Conservation (phyloP, 2,888 invertebrate species). For the Nomada ruficornis region DNA sequence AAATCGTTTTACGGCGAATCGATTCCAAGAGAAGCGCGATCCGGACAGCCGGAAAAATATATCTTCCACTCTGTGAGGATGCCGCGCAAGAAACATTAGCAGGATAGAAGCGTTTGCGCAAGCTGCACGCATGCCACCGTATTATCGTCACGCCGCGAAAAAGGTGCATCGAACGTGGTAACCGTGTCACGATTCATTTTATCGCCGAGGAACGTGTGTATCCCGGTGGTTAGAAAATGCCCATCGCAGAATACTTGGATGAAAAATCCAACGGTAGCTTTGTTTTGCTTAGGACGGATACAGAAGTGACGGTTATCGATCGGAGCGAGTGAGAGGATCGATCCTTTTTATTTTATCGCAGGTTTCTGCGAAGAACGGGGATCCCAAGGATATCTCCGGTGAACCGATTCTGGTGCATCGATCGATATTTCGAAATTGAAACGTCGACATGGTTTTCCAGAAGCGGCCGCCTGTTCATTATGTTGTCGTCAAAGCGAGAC, state of each 20-base stretch:
- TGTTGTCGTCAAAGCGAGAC: constrained; percentile 63
- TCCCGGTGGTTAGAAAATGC: constrained; percentile 26
- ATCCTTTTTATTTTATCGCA: neutral
- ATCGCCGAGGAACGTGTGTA: constrained; percentile 7
- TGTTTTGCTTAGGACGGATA: neutral
- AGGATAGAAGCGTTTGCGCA: constrained; percentile 28
- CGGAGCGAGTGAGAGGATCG: constrained; percentile 22
- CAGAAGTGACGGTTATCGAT: no score
- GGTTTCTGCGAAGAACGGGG: neutral
- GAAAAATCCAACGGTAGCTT: neutral
- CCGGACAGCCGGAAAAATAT: constrained; percentile 51
- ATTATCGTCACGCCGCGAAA: constrained; percentile 52
- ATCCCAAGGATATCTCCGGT: constrained; percentile 21
- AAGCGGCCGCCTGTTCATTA: constrained; percentile 68
- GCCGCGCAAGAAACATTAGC: constrained; percentile 32
- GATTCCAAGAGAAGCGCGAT: constrained; percentile 52
- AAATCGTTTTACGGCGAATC: constrained; percentile 55
- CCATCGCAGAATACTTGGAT: constrained; percentile 1
- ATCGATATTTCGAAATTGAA: constrained; percentile 68
- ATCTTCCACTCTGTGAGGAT: constrained; percentile 17
- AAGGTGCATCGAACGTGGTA: constrained; percentile 40
- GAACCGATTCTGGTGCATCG: neutral
- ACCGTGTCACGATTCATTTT: constrained; percentile 47
- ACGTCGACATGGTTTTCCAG: constrained; percentile 65
- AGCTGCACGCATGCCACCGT: constrained; percentile 47